These are phyloP conservation scores for Brachionus manjavacas DNA, from an alignment of 1,140 invertebrate genomes.

Conservation along the genomic window DNA sequence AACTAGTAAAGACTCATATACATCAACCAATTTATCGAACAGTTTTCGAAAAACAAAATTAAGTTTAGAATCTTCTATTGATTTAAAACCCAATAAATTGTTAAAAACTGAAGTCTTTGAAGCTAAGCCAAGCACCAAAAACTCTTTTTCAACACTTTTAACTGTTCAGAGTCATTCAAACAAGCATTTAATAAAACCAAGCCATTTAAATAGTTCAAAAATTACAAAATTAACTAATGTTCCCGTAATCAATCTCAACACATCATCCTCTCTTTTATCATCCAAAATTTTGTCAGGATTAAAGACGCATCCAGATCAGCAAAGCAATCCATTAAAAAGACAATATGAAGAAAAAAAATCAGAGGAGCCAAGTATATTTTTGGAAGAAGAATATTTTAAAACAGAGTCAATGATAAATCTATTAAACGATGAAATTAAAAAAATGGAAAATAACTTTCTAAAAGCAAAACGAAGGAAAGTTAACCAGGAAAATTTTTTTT, in stretches of 20 bases:
- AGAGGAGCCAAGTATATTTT: not conserved
- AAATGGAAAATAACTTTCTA: not conserved
- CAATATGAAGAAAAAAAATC: not conserved
- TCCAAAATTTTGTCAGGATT: not conserved
- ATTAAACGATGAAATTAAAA: not conserved
- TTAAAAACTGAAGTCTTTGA: not conserved
- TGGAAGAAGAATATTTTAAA: conserved; percentile 18
- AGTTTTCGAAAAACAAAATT: not conserved
- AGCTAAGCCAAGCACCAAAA: not conserved
- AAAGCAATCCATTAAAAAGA: not conserved
- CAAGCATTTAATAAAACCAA: not conserved
- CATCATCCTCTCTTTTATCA: not conserved
- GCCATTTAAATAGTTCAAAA: not conserved
- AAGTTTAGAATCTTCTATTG: not conserved
- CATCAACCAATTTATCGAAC: not conserved
- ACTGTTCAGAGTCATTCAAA: not conserved
- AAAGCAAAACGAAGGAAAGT: not conserved
- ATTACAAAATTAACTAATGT: not conserved
- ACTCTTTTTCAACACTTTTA: not conserved
- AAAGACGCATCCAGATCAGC: not conserved
- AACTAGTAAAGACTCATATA: not conserved
- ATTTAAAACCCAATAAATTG: not conserved
- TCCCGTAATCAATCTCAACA: not conserved
- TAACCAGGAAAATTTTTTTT: not conserved
- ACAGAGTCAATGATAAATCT: conserved; percentile 9